Evolutionary conservation across 2,888 invertebrate genomes (phyloP).

Genomic region (Lepidocyrtinus sp.): DNA sequence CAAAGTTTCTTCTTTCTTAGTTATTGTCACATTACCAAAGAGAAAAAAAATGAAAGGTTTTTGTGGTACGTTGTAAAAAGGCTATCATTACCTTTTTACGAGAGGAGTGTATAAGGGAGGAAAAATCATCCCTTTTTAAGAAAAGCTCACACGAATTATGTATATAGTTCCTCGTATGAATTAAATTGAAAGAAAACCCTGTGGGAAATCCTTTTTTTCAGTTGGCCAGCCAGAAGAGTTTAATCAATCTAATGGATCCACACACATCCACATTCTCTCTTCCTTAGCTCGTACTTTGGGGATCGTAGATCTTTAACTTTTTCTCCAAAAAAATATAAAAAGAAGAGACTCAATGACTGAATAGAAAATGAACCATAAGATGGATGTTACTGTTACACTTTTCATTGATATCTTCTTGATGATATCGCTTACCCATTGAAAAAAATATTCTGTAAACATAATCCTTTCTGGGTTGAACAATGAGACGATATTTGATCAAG

Average conservation of each 20-base stretch:
- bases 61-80: slow-evolving; percentile 40
- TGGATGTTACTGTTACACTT: neutral
- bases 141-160: slow-evolving; percentile 44
- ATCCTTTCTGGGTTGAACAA: neutral
- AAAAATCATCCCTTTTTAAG: slow-evolving; percentile 17
- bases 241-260: slow-evolving; percentile 62
- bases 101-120: neutral
- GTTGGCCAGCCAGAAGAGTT: slow-evolving; percentile 44
- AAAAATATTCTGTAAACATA: neutral
- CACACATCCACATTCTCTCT: slow-evolving; percentile 41
- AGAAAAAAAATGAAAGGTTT: neutral
- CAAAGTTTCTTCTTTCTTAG: slow-evolving; percentile 18
- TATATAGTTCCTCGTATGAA: slow-evolving; percentile 35
- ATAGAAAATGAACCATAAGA: neutral
- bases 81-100: slow-evolving; percentile 57
- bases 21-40: slow-evolving; percentile 48
- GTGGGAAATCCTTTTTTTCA: slow-evolving; percentile 57
- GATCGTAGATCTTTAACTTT: slow-evolving; percentile 46
- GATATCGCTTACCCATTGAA: neutral
- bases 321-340: no score
- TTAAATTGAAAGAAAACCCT: slow-evolving; percentile 61
- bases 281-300: slow-evolving; percentile 56
- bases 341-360: neutral
- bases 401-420: neutral
- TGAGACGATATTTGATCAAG: no score